A percentile compares a stretch with the other conserved stretches of the same genome.
These are phyloP conservation scores for Drosophila gunungcola DNA, from an alignment of 1,140 invertebrate species.

Conservation along the genomic window DNA sequence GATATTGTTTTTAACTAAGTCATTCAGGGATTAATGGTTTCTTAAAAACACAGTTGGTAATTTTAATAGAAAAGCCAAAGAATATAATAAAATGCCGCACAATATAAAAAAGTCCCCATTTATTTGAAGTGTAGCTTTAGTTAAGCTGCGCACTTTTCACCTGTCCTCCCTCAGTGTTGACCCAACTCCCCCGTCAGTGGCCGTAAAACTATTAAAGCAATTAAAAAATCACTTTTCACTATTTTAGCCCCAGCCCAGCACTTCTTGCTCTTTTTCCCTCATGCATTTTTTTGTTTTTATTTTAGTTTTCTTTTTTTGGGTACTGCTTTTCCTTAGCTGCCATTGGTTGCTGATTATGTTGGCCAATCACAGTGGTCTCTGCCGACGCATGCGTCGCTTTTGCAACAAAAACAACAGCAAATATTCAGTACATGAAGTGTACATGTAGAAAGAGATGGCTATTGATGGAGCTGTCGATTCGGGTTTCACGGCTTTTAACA, in stretches of 20 bases:
- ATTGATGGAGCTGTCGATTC: constrained; percentile 45
- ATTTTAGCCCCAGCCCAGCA: constrained; percentile 37
- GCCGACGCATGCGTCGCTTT: constrained; percentile 61
- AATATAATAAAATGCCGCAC: too few relatives aligned
- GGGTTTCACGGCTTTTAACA: constrained; percentile 24
- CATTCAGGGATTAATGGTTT: too few relatives aligned
- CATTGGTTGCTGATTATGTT: constrained; percentile 44
- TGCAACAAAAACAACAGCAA: constrained; percentile 3
- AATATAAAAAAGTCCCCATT: neutral
- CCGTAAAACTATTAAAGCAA: constrained; percentile 70
- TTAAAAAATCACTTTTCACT: constrained; percentile 82
- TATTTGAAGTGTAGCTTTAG: constrained; percentile 10
- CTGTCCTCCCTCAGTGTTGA: neutral
- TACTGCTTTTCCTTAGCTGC: constrained; percentile 1
- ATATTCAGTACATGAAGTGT: constrained; percentile 13
- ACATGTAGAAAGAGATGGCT: constrained; percentile 37
- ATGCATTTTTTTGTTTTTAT: constrained; percentile 10
- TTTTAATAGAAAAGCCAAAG: too few relatives aligned
- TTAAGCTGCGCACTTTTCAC: neutral
- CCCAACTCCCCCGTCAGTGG: constrained; percentile 1
- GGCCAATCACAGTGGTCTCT: constrained; percentile 54
- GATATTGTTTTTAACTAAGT: too few relatives aligned
- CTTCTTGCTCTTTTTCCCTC: neutral
- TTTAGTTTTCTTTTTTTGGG: constrained; percentile 9
- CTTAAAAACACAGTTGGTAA: too few relatives aligned